Evolutionary conservation across 2,113 vertebrate species (phyloP), one percentile per base, ranked within the genome.

Genomic region (Ancistrus triradiatus): DNA sequence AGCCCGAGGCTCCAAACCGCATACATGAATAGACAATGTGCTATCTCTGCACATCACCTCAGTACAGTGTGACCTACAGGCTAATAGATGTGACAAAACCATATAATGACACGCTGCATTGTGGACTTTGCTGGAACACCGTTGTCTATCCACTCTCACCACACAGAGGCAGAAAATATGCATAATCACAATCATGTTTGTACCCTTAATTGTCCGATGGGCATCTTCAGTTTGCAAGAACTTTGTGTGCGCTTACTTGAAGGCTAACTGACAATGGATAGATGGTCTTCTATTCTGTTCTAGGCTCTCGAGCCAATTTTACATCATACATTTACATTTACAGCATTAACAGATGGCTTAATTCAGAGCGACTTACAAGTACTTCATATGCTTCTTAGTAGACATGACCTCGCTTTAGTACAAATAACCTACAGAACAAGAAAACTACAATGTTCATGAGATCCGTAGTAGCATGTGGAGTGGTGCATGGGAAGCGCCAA

Each of bases 41-140:
- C 15, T 37, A 31, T 68, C 55, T 51, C 49, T 25, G 48, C 24
- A 64, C 59, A 37, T 60, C 35, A 58, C 44, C 68, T 50, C 27
- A 37, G 24, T 47, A 68, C 10, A 68, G 48, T 62, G 37, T 56
- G 61, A 67, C 47, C 68, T 56, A 55, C 50, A 52, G 65, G 35
- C 63, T 71, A 68, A 68, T 71, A 71, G 73, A 71, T 56, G 48
- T 71, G 68, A 59, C 59, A 71, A 43, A 56, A 47, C 44, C 35
- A 9, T 43, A 61, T 63, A 52, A 74, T 58, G 52, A 43, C 44
- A 63, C 46, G 28, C 28, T 58, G 53, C 58, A 42, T 18, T 37
- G 21, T 35, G 52, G 27, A 47, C 37, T 28, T 49, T 28, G 27
- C 19, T 14, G 25, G 21, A 55, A 46, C 28, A 19, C 50, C 21